phyloP scores from a whole-genome alignment of 2,797 vertebrate genomes.

The Xyrichtys novacula region DNA sequence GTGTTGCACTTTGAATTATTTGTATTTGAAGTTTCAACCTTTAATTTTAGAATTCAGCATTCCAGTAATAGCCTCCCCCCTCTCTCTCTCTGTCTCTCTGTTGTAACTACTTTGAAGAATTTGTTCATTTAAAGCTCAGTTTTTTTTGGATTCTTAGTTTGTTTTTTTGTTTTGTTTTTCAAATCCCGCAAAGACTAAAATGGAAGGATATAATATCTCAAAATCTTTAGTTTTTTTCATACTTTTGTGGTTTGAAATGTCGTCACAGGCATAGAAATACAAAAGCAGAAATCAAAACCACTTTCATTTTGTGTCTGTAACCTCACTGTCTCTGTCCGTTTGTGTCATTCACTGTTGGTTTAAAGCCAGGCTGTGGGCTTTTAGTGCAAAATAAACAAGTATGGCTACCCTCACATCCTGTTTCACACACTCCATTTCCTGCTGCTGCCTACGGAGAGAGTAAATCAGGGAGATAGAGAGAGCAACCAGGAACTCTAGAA shows the following conservation, averaged over 20 bases:
- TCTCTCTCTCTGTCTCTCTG: too few relatives aligned
- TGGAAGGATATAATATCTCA: background rate
- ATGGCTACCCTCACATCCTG: conserved; percentile 69
- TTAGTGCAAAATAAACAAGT: conserved; percentile 50
- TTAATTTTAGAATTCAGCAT: too few relatives aligned
- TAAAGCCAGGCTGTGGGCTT: conserved; percentile 40
- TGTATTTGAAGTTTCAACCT: too few relatives aligned
- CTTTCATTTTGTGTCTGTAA: conserved; percentile 12
- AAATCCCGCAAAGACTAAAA: too few relatives aligned
- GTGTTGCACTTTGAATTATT: too few relatives aligned
- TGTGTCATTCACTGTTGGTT: conserved; percentile 41
- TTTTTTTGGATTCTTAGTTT: too few relatives aligned
- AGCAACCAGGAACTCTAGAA: conserved; percentile 19
- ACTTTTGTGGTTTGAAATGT: conserved; percentile 12
- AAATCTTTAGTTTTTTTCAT: background rate
- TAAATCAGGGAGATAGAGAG: conserved; percentile 18
- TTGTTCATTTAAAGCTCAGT: too few relatives aligned
- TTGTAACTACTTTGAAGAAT: too few relatives aligned
- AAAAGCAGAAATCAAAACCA: background rate
- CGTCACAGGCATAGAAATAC: background rate
- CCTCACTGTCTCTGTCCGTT: conserved; percentile 23
- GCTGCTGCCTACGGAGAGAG: conserved; percentile 44
- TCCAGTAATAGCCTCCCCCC: too few relatives aligned
- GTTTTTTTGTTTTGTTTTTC: too few relatives aligned
- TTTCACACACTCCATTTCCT: conserved; percentile 68